A percentile compares a stretch with the other conserved stretches of the same genome.
Conservation (phyloP, 2,888 invertebrate species). For the Nematopogon swammerdamellus region DNA sequence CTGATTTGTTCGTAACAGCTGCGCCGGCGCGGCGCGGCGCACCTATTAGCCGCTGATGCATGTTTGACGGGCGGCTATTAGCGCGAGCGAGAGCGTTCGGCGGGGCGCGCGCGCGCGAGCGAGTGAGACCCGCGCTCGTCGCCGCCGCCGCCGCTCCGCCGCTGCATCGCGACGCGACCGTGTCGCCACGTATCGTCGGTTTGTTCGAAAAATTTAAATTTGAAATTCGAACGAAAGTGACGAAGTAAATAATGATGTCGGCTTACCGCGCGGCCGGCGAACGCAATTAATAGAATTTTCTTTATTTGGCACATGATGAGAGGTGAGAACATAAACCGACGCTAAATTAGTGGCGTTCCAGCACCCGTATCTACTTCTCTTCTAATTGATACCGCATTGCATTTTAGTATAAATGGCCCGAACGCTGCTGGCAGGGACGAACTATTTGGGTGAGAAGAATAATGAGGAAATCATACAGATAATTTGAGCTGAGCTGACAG, state of each 20-base stretch:
- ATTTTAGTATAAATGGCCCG: too few relatives aligned
- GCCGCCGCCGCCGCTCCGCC: too few relatives aligned
- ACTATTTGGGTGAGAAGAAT: too few relatives aligned
- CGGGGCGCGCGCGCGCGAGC: background rate
- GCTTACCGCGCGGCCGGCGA: background rate
- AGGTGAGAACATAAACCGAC: too few relatives aligned
- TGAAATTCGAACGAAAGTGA: background rate
- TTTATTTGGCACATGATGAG: too few relatives aligned
- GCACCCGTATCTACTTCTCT: too few relatives aligned
- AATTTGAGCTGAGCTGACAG: too few relatives aligned
- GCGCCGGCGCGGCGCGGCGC: slow-evolving; percentile 50
- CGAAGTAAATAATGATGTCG: background rate
- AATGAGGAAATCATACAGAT: too few relatives aligned
- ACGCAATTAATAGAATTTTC: background rate
- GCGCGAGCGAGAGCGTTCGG: slow-evolving; percentile 38
- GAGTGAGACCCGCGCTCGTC: too few relatives aligned
- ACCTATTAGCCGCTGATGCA: slow-evolving; percentile 58
- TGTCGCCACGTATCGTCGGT: background rate
- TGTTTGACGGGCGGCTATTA: slow-evolving; percentile 58
- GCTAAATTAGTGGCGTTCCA: too few relatives aligned
- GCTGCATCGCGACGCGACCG: background rate
- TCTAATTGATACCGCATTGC: too few relatives aligned
- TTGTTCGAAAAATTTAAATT: background rate
- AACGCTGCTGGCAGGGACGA: too few relatives aligned
- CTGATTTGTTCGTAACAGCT: slow-evolving; percentile 58